These are phyloP conservation scores for Cryptocephalus primarius DNA, from an alignment of 2,888 invertebrate genomes.

Conservation along the genomic window DNA sequence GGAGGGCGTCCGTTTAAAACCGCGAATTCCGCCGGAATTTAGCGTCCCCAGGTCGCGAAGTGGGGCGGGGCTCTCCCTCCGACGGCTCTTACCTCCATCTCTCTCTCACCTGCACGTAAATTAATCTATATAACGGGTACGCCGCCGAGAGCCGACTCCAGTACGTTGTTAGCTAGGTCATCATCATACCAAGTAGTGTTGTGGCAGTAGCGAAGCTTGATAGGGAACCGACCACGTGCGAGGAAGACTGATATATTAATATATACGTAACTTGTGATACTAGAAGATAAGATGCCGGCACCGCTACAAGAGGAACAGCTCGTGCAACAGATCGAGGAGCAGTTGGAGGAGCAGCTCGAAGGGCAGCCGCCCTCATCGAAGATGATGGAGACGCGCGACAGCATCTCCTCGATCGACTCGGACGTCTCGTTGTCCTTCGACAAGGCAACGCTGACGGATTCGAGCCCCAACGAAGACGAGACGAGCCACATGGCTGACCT, in stretches of 20 bases:
- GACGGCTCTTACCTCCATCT: too few relatives aligned
- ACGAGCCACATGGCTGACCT: slow-evolving; percentile 50
- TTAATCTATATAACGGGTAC: slow-evolving; percentile 6
- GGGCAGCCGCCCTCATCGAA: slow-evolving; percentile 37
- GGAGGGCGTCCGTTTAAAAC: too few relatives aligned
- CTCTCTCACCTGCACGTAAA: too few relatives aligned
- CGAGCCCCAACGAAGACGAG: slow-evolving; percentile 42
- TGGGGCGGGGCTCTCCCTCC: too few relatives aligned
- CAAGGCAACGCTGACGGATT: slow-evolving; percentile 25
- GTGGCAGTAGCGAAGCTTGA: slow-evolving; percentile 30
- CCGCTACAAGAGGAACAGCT: slow-evolving; percentile 25
- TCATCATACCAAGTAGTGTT: slow-evolving; percentile 31
- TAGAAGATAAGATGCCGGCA: slow-evolving; percentile 31
- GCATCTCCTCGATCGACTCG: slow-evolving; percentile 51
- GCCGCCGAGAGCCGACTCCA: slow-evolving; percentile 4
- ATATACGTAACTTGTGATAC: slow-evolving; percentile 26
- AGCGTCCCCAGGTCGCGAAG: too few relatives aligned
- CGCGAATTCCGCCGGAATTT: too few relatives aligned
- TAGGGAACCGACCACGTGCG: slow-evolving; percentile 20
- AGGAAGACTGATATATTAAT: slow-evolving; percentile 20
- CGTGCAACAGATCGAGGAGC: slow-evolving; percentile 1
- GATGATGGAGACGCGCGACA: slow-evolving; percentile 46
- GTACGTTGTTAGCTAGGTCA: slow-evolving; percentile 30
- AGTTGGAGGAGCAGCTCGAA: slow-evolving; percentile 22
- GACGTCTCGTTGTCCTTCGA: slow-evolving; percentile 48